Evolutionary conservation across 2,888 invertebrate species (phyloP).

Genomic region (Hydriomena furcata): DNA sequence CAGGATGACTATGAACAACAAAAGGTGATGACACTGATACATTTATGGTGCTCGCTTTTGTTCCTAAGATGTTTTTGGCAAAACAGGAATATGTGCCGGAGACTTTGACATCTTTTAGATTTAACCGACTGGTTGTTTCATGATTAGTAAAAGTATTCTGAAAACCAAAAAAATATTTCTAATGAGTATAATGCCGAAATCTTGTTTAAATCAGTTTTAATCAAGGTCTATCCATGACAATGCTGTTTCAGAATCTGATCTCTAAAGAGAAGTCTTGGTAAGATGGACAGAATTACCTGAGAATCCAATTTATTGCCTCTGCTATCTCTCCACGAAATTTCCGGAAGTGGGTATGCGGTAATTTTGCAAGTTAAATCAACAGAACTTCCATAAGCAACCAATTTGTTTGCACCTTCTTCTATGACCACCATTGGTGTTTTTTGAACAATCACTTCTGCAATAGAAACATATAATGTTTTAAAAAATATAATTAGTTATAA

Average conservation of each 20-base stretch:
- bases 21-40: constrained; percentile 16
- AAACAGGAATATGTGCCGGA: constrained; percentile 15
- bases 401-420: constrained; percentile 3
- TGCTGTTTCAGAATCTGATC: too few species aligned
- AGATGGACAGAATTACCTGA: constrained; percentile 6
- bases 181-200: too few species aligned
- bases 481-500: too few species aligned
- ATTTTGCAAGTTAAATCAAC: constrained; percentile 15
- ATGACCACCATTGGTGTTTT: constrained; percentile 11
- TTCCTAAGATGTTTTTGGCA: constrained; percentile 16
- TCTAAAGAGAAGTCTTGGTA: too few species aligned
- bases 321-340: constrained; percentile 18
- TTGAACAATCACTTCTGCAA: constrained; percentile 22
- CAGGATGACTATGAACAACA: constrained; percentile 8
- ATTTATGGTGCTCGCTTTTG: not conserved
- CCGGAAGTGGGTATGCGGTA: constrained; percentile 16
- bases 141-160: not conserved
- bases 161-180: too few species aligned
- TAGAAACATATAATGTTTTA: too few species aligned
- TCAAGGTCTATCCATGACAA: too few species aligned
- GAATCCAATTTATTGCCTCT: constrained; percentile 6
- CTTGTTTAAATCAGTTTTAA: too few species aligned
- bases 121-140: constrained; percentile 4
- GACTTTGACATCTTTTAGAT: not conserved
- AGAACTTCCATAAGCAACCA: constrained; percentile 12